Conservation (phyloP, 2,888 invertebrate genomes). For the Mermis nigrescens region DNA sequence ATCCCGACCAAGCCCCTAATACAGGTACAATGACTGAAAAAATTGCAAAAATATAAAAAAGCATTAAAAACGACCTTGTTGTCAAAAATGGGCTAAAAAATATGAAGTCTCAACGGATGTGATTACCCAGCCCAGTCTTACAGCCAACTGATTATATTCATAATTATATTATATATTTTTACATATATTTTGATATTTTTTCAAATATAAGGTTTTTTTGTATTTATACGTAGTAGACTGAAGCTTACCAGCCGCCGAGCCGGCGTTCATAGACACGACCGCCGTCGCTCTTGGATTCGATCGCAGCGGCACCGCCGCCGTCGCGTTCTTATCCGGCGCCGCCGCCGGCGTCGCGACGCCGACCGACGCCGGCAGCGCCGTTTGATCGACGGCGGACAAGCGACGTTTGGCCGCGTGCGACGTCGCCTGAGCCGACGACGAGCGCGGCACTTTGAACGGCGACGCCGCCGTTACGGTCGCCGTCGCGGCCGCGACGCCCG, state of each 20-base stretch:
- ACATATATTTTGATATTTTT: too few species aligned
- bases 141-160: too few species aligned
- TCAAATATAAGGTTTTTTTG: too few species aligned
- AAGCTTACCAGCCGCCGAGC: slow-evolving; percentile 1
- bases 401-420: not conserved
- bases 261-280: not conserved
- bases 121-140: too few species aligned
- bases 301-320: not conserved
- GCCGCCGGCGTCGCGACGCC: not conserved
- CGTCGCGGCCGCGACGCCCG: not conserved
- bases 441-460: slow-evolving; percentile 11
- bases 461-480: not conserved
- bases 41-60: too few species aligned
- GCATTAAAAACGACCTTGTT: too few species aligned
- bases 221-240: too few species aligned
- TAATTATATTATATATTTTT: too few species aligned
- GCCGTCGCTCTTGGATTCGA: not conserved
- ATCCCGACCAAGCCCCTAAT: too few species aligned
- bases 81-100: too few species aligned
- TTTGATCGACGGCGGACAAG: slow-evolving; percentile 1
- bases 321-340: not conserved
- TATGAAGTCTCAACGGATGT: too few species aligned
- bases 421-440: not conserved
- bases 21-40: too few species aligned
- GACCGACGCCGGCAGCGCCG: not conserved